These are phyloP conservation scores for Gryon sp. DNA, from an alignment of 1,140 invertebrate genomes.

Conservation along the genomic window DNA sequence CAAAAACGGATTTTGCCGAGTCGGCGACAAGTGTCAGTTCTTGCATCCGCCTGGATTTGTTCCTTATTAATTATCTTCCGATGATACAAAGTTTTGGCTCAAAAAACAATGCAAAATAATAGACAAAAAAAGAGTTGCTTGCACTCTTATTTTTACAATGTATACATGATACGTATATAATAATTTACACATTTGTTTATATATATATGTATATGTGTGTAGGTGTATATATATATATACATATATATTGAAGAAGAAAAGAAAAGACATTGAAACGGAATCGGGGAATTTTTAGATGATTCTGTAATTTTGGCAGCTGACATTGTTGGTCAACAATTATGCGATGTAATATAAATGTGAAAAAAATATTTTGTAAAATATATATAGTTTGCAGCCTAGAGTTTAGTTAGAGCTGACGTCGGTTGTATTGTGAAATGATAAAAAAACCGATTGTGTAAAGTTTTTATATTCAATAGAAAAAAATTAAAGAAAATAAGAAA, in stretches of 20 bases:
- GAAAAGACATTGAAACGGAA: no score
- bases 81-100: no score
- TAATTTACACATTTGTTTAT: no score
- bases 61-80: conserved; percentile 70
- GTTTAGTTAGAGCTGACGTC: conserved; percentile 7
- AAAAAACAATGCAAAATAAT: no score
- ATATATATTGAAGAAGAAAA: no score
- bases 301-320: neutral
- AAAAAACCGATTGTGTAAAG: conserved; percentile 62
- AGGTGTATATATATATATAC: no score
- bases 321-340: conserved; percentile 15
- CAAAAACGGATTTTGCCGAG: conserved; percentile 86
- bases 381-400: conserved; percentile 6
- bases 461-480: conserved; percentile 67
- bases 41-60: conserved; percentile 87
- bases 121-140: no score
- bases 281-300: no score
- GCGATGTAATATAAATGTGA: conserved; percentile 15
- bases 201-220: no score
- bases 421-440: neutral
- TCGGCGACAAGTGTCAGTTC: conserved; percentile 88
- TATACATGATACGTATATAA: no score
- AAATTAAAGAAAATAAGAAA: no score
- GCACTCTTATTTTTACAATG: no score
- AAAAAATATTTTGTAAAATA: conserved; percentile 13